Conservation (phyloP, 2,888 invertebrate genomes). For the Cerceris rybyensis region DNA sequence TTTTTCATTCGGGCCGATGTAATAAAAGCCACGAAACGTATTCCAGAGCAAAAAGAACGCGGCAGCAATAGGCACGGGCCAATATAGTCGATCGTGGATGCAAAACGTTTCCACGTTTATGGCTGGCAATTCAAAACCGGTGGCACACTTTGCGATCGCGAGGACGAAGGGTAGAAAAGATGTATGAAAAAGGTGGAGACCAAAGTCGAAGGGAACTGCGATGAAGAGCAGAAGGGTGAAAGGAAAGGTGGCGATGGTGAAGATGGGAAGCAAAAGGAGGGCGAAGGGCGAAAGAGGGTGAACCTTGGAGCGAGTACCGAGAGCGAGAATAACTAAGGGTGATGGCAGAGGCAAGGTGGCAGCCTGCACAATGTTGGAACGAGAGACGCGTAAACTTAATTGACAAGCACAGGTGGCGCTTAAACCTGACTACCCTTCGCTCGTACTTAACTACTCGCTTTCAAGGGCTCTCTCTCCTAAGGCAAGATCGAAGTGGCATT, state of each 20-base stretch:
- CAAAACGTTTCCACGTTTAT: conserved; percentile 51
- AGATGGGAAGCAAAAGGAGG: conserved; percentile 22
- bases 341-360: conserved; percentile 55
- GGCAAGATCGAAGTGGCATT: conserved; percentile 36
- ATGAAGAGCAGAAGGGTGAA: conserved; percentile 23
- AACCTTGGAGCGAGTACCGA: conserved; percentile 42
- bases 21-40: conserved; percentile 43
- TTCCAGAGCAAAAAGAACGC: conserved; percentile 20
- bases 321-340: conserved; percentile 62
- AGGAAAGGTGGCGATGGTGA: conserved; percentile 26
- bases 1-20: too few species aligned
- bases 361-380: conserved; percentile 61
- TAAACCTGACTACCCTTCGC: conserved; percentile 72
- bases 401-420: conserved; percentile 76
- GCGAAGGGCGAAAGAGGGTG: conserved; percentile 15
- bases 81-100: conserved; percentile 36
- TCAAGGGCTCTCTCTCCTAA: conserved; percentile 24
- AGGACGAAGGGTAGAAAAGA: neutral
- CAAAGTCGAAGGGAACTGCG: neutral
- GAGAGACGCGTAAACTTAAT: conserved; percentile 76
- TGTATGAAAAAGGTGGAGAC: neutral
- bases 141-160: conserved; percentile 32
- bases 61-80: conserved; percentile 16
- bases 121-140: conserved; percentile 50
- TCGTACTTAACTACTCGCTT: conserved; percentile 67